Evolutionary conservation across 2,797 vertebrate genomes (phyloP).

Genomic region (Poecilia picta): DNA sequence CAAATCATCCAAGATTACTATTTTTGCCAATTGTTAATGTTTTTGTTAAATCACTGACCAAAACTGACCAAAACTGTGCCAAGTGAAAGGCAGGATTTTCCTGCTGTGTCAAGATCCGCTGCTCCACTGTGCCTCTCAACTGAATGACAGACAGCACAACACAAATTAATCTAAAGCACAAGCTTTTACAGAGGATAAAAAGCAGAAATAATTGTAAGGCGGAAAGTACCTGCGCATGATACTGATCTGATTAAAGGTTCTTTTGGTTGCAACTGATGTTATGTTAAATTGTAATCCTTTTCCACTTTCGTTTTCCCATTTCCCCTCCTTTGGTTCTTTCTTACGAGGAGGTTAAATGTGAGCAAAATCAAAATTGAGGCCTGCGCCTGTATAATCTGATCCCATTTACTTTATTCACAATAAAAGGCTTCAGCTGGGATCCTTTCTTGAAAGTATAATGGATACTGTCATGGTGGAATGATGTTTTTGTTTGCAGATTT

Average conservation of each 20-base stretch:
- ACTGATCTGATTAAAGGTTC: conserved; percentile 55
- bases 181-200: conserved; percentile 44
- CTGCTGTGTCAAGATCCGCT: neutral
- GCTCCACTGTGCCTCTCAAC: neutral
- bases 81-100: neutral
- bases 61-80: neutral
- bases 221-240: conserved; percentile 45
- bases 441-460: conserved; percentile 61
- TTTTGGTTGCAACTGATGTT: conserved; percentile 61
- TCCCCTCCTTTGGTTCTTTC: conserved; percentile 38
- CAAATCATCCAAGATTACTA: neutral
- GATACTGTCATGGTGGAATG: conserved; percentile 49
- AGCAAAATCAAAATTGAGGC: conserved; percentile 57
- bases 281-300: conserved; percentile 69
- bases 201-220: conserved; percentile 55
- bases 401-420: conserved; percentile 68
- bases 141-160: conserved; percentile 36
- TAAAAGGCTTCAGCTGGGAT: conserved; percentile 57
- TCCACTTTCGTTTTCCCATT: conserved; percentile 67
- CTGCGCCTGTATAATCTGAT: conserved; percentile 60
- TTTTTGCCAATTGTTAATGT: neutral
- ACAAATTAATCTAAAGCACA: conserved; percentile 40
- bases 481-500: conserved; percentile 45
- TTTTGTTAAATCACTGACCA: neutral
- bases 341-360: conserved; percentile 61